Evolutionary conservation across 1,140 invertebrate species (phyloP).

Genomic region (Hylyphantes graminicola): DNA sequence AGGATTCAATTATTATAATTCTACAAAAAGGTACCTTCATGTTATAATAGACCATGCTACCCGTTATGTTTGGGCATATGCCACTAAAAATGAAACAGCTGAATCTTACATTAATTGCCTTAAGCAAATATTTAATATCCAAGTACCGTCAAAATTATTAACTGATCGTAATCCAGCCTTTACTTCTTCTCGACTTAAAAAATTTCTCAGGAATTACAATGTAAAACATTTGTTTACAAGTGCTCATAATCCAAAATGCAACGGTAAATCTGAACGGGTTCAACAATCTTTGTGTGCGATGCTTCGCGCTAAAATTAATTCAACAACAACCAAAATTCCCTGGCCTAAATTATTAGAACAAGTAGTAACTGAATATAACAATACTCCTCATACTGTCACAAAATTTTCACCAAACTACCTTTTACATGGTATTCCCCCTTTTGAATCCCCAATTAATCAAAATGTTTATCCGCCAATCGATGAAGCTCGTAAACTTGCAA

Average conservation of each 20-base stretch:
- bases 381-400: not conserved
- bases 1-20: not conserved
- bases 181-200: not conserved
- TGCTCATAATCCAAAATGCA: not conserved
- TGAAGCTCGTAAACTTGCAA: not conserved
- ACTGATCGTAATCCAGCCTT: not conserved
- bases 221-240: not conserved
- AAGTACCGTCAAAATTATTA: not conserved
- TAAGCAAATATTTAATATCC: constrained; percentile 24
- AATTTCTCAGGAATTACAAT: not conserved
- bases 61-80: not conserved
- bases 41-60: constrained; percentile 8
- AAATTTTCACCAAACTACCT: not conserved
- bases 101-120: constrained; percentile 6
- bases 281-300: not conserved
- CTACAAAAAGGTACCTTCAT: constrained; percentile 26
- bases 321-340: not conserved
- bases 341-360: constrained; percentile 7
- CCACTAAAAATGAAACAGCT: constrained; percentile 2
- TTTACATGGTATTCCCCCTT: not conserved
- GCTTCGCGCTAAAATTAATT: not conserved
- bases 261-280: not conserved
- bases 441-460: not conserved
- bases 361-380: not conserved
- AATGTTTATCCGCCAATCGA: not conserved